These are phyloP conservation scores for Tenthredo distinguenda DNA, from an alignment of 2,888 invertebrate species.

Conservation along the genomic window DNA sequence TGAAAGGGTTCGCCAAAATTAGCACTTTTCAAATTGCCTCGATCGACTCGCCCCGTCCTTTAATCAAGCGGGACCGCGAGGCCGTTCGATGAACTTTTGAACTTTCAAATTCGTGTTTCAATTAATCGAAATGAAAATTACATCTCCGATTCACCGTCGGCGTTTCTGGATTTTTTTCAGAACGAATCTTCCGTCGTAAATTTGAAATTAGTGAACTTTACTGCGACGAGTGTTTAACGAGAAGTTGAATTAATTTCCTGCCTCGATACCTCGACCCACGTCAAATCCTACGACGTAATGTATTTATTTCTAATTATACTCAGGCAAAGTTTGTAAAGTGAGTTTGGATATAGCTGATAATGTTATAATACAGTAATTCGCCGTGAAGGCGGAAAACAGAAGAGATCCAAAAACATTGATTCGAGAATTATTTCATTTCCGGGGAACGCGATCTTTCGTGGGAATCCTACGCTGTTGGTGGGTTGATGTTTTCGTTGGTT, in stretches of 20 bases:
- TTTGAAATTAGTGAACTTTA: background rate
- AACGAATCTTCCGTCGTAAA: background rate
- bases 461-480: constrained; percentile 4
- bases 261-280: background rate
- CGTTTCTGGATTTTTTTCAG: background rate
- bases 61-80: background rate
- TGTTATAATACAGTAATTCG: background rate
- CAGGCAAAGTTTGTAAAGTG: background rate
- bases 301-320: constrained; percentile 12
- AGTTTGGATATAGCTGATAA: background rate
- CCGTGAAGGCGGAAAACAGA: background rate
- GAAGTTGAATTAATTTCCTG: constrained; percentile 20
- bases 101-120: no score
- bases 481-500: constrained; percentile 30
- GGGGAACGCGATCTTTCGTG: background rate
- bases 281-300: background rate
- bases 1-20: constrained; percentile 18
- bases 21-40: constrained; percentile 4
- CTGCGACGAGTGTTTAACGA: background rate
- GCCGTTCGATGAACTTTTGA: background rate
- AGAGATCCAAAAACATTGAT: background rate
- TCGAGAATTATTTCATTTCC: background rate
- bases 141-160: background rate
- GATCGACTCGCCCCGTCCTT: background rate
- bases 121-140: background rate